Percentiles rank a stretch among this genome's conserved stretches.
Evolutionary conservation across 2,113 vertebrate genomes (phyloP).

Genomic region (Kobus ellipsiprymnus): DNA sequence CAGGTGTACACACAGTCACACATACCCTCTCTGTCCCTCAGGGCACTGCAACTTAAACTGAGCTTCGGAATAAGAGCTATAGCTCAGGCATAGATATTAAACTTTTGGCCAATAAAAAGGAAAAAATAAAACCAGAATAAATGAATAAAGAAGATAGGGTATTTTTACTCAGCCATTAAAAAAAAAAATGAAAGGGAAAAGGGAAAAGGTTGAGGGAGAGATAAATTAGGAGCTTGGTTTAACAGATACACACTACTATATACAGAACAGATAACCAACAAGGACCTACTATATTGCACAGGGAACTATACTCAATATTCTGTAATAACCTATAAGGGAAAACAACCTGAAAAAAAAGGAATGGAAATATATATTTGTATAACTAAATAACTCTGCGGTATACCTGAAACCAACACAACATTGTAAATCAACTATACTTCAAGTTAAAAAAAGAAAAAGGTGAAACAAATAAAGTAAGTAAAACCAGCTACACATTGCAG

Average conservation of each 20-base stretch:
- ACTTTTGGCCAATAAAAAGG: slow-evolving; percentile 74
- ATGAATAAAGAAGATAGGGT: not conserved
- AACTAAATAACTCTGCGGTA: not conserved
- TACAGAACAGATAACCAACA: not conserved
- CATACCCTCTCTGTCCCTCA: slow-evolving; percentile 66
- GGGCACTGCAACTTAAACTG: slow-evolving; percentile 77
- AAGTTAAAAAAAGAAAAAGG: not conserved
- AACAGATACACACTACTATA: not conserved
- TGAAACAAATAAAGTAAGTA: not conserved
- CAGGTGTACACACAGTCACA: not conserved
- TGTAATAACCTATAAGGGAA: not conserved
- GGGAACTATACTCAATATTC: not conserved
- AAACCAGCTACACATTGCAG: not conserved
- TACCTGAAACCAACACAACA: not conserved
- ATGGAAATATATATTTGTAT: not conserved
- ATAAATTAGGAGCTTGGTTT: not conserved
- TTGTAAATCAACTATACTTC: not conserved
- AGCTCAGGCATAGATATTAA: slow-evolving; percentile 76
- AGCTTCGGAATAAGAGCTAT: slow-evolving; percentile 71
- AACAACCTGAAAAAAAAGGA: not conserved
- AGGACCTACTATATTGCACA: not conserved
- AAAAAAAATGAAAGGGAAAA: not conserved
- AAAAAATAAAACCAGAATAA: not conserved
- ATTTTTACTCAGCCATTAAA: not conserved
- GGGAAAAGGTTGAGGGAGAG: not conserved